Evolutionary conservation across 2,888 invertebrate species (phyloP), one percentile per base, ranked within the genome.

Genomic region (Auanema sp.): DNA sequence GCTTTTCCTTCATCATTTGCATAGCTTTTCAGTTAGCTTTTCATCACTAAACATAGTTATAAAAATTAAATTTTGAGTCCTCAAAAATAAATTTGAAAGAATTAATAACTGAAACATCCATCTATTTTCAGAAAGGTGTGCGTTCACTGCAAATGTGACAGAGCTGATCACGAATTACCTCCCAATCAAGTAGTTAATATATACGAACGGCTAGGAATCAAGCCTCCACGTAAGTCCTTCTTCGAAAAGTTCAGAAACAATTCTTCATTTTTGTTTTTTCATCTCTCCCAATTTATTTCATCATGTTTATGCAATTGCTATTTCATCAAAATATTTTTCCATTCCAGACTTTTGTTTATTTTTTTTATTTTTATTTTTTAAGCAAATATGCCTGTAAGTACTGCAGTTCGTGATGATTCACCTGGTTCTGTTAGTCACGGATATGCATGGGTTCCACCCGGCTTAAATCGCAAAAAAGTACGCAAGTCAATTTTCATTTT

Each of bases 371-470:
- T 33, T 33, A 5, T 41, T 18, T 47, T 68, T 76, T 51, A 66
- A 79, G 79, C 69, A 42, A 71, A 71, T 53, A 78, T 78, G 79
- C 77, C 77, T 42, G 66, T 68, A 51, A 69, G 73, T 18, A 59
- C 55, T 12, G 69, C 67, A 8, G 65, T 66, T 21, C 53, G 64
- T 42, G 59, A 64, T 21, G 77, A 75, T 52, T 64, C 68, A n/a
- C 75, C 77, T 16, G 79, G 79, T 12, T 74, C 79, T 1, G 79
- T 79, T n/a, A 71, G 74, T 14, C 79, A 80, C 60, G 81, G 81
- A 49, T 89, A 91, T 86, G 87, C 92, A 79, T 88, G 93, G 93
- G 88, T 89, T 81, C 88, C 90, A 83, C 86, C 90, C 79, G 88
- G 90, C 81, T 85, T 92, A 84, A 80, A 87, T 79, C 75, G 84